Percentiles rank a stretch among this genome's conserved stretches.
These are phyloP conservation scores for Macquaria australasica DNA, from an alignment of 2,113 vertebrate species.

Conservation along the genomic window DNA sequence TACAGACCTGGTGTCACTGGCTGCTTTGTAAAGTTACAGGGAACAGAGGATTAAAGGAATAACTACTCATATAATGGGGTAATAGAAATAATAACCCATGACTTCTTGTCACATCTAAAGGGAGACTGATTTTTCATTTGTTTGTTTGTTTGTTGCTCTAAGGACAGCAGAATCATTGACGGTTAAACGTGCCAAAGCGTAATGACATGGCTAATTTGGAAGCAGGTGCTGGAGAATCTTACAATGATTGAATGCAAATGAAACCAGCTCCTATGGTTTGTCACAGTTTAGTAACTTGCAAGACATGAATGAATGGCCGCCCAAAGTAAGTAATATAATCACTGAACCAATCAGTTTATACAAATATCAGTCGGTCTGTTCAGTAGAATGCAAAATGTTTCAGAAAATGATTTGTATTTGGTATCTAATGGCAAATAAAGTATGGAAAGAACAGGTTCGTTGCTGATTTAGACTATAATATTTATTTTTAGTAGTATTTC, in stretches of 20 bases:
- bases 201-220: slow-evolving; percentile 79
- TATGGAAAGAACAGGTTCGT: neutral
- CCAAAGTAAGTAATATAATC: slow-evolving; percentile 19
- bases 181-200: slow-evolving; percentile 65
- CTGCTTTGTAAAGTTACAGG: slow-evolving; percentile 69
- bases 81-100: slow-evolving; percentile 55
- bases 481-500: slow-evolving; percentile 35
- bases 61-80: slow-evolving; percentile 48
- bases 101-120: slow-evolving; percentile 18
- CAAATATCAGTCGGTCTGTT: slow-evolving; percentile 1
- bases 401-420: neutral
- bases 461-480: slow-evolving; percentile 18
- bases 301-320: slow-evolving; percentile 29
- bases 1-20: slow-evolving; percentile 69
- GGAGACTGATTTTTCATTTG: slow-evolving; percentile 12
- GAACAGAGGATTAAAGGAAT: slow-evolving; percentile 59
- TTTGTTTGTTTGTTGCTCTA: neutral
- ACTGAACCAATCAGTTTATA: neutral
- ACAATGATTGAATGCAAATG: slow-evolving; percentile 80
- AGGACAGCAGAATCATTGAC: slow-evolving; percentile 40
- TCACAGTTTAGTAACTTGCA: slow-evolving; percentile 58
- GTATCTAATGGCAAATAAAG: neutral
- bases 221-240: slow-evolving; percentile 79
- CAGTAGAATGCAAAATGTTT: neutral
- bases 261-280: slow-evolving; percentile 48